These are phyloP conservation scores for Vulpes lagopus DNA, from an alignment of 2,113 vertebrate species.

Conservation along the genomic window DNA sequence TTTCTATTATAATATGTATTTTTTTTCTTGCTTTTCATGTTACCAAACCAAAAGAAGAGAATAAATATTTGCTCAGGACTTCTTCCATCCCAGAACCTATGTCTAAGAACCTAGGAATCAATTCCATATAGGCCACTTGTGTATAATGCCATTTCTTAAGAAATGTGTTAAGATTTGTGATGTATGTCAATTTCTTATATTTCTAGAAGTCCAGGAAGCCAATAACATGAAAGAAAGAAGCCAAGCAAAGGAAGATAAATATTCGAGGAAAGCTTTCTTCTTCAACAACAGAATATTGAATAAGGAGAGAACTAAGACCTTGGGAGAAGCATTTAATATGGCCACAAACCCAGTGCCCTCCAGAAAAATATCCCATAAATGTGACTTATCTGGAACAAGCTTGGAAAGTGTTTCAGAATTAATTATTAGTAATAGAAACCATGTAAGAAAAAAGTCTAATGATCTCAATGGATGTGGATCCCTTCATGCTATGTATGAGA, in stretches of 20 bases:
- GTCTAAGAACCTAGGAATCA: not conserved
- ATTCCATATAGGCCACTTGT: not conserved
- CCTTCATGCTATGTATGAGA: not conserved
- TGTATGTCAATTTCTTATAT: slow-evolving; percentile 6
- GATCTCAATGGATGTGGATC: not conserved
- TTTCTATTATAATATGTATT: not conserved
- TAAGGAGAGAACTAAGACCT: slow-evolving; percentile 20
- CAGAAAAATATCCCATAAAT: not conserved
- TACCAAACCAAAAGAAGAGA: not conserved
- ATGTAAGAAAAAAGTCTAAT: not conserved
- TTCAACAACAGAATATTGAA: not conserved
- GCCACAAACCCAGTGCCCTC: slow-evolving; percentile 9
- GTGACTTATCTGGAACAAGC: not conserved
- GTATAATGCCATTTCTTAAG: not conserved
- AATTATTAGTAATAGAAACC: not conserved
- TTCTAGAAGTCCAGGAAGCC: slow-evolving; percentile 34
- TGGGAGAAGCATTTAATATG: not conserved
- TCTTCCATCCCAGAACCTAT: not conserved
- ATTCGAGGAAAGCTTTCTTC: slow-evolving; percentile 35
- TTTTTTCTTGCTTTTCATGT: slow-evolving; percentile 25
- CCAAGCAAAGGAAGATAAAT: slow-evolving; percentile 36
- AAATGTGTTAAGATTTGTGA: slow-evolving; percentile 24
- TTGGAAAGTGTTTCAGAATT: slow-evolving; percentile 36
- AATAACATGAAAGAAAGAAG: not conserved
- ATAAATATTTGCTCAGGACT: not conserved